Percentiles rank a stretch among this genome's conserved stretches.
Conservation (phyloP, 37 sponge, comb jelly and placozoan species). For the Diacarnus erythraeanus region DNA sequence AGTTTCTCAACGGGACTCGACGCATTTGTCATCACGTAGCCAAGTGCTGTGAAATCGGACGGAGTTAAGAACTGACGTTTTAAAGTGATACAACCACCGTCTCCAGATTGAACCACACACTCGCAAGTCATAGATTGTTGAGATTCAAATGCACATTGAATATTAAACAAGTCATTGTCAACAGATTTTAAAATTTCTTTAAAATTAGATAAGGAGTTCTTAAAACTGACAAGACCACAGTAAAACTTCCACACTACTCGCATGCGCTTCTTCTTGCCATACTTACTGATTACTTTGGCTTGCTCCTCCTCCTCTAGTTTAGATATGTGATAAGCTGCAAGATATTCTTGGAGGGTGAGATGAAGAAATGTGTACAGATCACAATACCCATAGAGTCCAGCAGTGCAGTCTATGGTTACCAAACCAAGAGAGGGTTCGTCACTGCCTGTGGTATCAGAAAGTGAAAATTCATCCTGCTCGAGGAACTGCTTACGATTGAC, state of each 20-base stretch:
- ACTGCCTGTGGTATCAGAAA: not conserved
- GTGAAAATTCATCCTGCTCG: not conserved
- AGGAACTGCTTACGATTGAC: not conserved
- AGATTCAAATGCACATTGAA: constrained; percentile 50
- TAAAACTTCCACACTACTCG: constrained; percentile 50
- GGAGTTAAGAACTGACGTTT: constrained; percentile 7
- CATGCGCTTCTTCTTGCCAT: constrained; percentile 12
- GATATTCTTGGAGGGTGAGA: constrained; percentile 57
- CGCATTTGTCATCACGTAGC: constrained; percentile 1
- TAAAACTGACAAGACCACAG: constrained; percentile 23
- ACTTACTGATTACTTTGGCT: not conserved
- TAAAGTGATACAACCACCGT: not conserved
- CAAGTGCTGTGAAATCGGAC: constrained; percentile 25
- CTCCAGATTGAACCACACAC: not conserved
- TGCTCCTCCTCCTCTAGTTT: not conserved
- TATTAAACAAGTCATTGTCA: not conserved
- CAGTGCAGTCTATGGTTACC: constrained; percentile 2
- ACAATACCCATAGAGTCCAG: not conserved
- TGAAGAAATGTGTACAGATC: constrained; percentile 33
- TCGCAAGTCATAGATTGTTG: constrained; percentile 5
- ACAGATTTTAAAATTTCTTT: not conserved
- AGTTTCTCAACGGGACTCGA: constrained; percentile 1
- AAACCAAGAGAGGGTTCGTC: not conserved
- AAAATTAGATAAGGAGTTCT: not conserved
- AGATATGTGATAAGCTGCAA: constrained; percentile 39